These are phyloP conservation scores for human (Homo sapiens) DNA, from an alignment of 2,113 vertebrate species.

Conservation along the genomic window GRCh38 chr11:74608501-74609000, in stretches of 20 bases:
- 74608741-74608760: not conserved
- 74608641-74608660: not conserved
- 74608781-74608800: not conserved
- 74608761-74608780: slow-evolving; percentile 20
- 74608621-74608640: not conserved
- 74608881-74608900: not conserved
- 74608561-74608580: not conserved
- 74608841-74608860: not conserved
- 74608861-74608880: not conserved
- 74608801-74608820: slow-evolving; percentile 46
- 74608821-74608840: slow-evolving; percentile 18
- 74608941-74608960: not conserved
- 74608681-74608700: not conserved
- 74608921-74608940: not conserved
- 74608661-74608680: not conserved
- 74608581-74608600: not conserved
- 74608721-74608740: not conserved
- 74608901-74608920: slow-evolving; percentile 34
- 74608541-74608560: not conserved
- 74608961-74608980: slow-evolving; percentile 1
- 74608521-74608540: not conserved
- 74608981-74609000: slow-evolving; percentile 26
- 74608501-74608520: not conserved
- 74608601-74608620: not conserved
- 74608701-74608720: not conserved